Evolutionary conservation across 2,888 invertebrate species (phyloP).

Genomic region (Nudaria mundana): DNA sequence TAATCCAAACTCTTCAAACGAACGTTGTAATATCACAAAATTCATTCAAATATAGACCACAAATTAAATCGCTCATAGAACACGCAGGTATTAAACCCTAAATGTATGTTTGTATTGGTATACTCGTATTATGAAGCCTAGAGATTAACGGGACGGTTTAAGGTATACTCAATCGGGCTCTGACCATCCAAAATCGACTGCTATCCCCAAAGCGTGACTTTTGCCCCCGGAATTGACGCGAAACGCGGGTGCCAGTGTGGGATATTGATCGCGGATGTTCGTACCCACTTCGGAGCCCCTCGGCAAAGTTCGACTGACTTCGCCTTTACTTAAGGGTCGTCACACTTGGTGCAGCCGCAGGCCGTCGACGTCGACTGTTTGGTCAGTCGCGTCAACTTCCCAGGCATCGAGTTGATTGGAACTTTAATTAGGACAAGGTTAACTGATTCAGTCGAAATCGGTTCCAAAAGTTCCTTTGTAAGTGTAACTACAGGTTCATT

Average conservation of each 20-base stretch:
- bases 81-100: neutral
- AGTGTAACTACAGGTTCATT: neutral
- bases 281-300: constrained; percentile 62
- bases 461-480: constrained; percentile 31
- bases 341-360: constrained; percentile 49
- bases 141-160: too few relatives aligned
- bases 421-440: constrained; percentile 79
- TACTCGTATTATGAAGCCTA: constrained; percentile 30
- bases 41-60: too few relatives aligned
- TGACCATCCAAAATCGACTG: constrained; percentile 71
- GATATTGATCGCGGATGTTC: constrained; percentile 74
- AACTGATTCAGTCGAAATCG: constrained; percentile 46
- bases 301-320: constrained; percentile 64
- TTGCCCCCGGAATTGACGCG: constrained; percentile 75
- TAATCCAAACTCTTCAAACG: too few relatives aligned
- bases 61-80: too few relatives aligned
- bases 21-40: too few relatives aligned
- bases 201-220: constrained; percentile 76
- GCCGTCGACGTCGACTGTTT: constrained; percentile 45
- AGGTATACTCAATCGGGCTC: constrained; percentile 49
- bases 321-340: constrained; percentile 63
- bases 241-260: constrained; percentile 59
- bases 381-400: constrained; percentile 74
- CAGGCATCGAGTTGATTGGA: constrained; percentile 65
- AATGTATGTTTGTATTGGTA: constrained; percentile 38